Evolutionary conservation across 2,797 vertebrate genomes (phyloP).

Genomic region (Anguilla marmorata): DNA sequence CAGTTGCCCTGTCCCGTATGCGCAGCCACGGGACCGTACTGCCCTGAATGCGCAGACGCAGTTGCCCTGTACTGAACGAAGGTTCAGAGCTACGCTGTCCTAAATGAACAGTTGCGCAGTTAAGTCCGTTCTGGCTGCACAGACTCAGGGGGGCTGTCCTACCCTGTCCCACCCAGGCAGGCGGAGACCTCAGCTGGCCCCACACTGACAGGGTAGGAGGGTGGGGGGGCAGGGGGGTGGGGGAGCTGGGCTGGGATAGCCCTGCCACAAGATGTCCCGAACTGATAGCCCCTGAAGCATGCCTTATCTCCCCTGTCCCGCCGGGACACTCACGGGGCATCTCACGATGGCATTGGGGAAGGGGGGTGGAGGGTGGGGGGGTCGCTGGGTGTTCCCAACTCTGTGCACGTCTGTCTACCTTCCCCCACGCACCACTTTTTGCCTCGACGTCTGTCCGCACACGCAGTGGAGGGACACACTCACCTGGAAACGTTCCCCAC

Average conservation of each 20-base stretch:
- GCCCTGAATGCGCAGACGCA: neutral
- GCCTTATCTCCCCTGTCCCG: slow-evolving; percentile 63
- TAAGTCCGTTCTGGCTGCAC: neutral
- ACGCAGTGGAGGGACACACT: slow-evolving; percentile 52
- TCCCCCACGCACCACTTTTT: slow-evolving; percentile 53
- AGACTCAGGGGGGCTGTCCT: slow-evolving; percentile 15
- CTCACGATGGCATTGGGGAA: slow-evolving; percentile 36
- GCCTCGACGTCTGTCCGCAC: slow-evolving; percentile 40
- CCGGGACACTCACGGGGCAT: slow-evolving; percentile 38
- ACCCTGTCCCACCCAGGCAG: neutral
- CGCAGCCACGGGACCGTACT: neutral
- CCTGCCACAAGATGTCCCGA: slow-evolving; percentile 68
- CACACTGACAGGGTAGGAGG: slow-evolving; percentile 53
- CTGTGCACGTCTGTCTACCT: slow-evolving; percentile 27
- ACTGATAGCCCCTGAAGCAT: slow-evolving; percentile 62
- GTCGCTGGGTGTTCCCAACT: slow-evolving; percentile 68
- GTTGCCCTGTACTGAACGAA: neutral
- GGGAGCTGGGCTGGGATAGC: slow-evolving; percentile 69
- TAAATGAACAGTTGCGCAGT: neutral
- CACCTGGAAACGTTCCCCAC: slow-evolving; percentile 67
- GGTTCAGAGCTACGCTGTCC: neutral
- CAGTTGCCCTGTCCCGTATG: neutral
- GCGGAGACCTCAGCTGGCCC: slow-evolving; percentile 15
- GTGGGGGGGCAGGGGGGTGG: slow-evolving; percentile 16
- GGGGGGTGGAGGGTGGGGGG: slow-evolving; percentile 40